These are phyloP conservation scores for Dryadula phaetusa DNA, from an alignment of 2,888 invertebrate species.

Conservation along the genomic window DNA sequence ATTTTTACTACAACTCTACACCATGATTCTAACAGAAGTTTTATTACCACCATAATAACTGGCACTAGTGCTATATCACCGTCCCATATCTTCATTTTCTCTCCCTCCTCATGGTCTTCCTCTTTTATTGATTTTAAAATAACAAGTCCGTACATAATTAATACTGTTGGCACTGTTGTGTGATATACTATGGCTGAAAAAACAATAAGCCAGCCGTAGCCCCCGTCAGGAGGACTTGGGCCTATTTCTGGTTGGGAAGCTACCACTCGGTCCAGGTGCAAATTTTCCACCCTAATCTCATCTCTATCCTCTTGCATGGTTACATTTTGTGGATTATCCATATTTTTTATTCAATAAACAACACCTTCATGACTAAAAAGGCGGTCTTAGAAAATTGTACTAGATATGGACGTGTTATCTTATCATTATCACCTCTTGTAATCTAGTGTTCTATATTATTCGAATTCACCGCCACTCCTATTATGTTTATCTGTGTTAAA, in stretches of 20 bases:
- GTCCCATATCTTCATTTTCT: conserved; percentile 81
- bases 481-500: conserved; percentile 20
- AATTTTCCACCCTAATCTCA: conserved; percentile 63
- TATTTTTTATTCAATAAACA: conserved; percentile 53
- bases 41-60: conserved; percentile 84
- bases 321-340: conserved; percentile 63
- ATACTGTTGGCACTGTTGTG: conserved; percentile 83
- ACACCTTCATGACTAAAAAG: conserved; percentile 69
- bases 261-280: conserved; percentile 84
- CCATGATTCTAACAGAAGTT: conserved; percentile 85
- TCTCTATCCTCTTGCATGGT: conserved; percentile 51
- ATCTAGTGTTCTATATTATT: conserved; percentile 74
- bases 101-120: conserved; percentile 73
- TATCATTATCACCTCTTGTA: conserved; percentile 75
- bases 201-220: conserved; percentile 87
- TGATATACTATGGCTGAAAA: conserved; percentile 84
- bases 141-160: conserved; percentile 83
- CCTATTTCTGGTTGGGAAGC: conserved; percentile 87
- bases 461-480: conserved; percentile 67
- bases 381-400: conserved; percentile 67
- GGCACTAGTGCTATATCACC: conserved; percentile 85
- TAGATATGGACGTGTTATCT: conserved; percentile 74
- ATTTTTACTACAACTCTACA: conserved; percentile 81
- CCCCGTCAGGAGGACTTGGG: conserved; percentile 87
- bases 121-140: conserved; percentile 79